Base-by-base conservation (phyloP, 2,113 vertebrate genomes). In the Nothoprocta perdicaria region DNA sequence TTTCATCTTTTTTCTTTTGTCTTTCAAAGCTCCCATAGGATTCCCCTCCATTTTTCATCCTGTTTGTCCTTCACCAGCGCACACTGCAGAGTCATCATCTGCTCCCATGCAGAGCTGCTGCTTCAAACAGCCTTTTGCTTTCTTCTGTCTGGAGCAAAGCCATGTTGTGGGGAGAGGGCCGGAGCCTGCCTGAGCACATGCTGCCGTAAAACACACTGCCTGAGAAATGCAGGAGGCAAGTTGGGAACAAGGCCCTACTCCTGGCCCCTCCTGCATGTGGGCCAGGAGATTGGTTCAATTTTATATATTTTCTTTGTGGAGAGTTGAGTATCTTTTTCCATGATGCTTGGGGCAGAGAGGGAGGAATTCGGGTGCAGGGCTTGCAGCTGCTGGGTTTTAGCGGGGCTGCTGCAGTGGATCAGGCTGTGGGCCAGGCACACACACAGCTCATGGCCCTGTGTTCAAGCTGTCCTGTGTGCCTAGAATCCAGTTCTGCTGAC, bases 31-130 rank as follows among this genome's bases (percentile, higher is more conserved):
- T 88, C 9, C 24, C 31, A 23, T 63, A 52, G 65, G 66, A 80
- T 71, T 66, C 62, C 58, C 74, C 40, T 84, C 41, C 2, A 40
- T 57, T 65, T 55, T 81, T 53, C 17, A 72, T 83, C 48, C 17
- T 50, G 0, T 52, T 85, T 95, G 94, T 84, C 77, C 88, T 95
- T 90, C 60, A 50, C 41, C 55, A 63, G 57, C 78, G 75, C n/a
- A 46, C 50, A 13, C 22, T 90, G 90, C 62, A 0, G 43, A 91
- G 81, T 89, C 94, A 87, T 89, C 87, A 63, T 43, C 50, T 67
- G 57, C 57, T 69, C 23, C 83, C 31, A 8, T 69, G 58, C 80
- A 88, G 94, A 88, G 87, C 31, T 73, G 48, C 52, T 73, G 4
- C 88, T 87, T 85, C n/a, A 88, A n/a, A 95, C 80, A 86, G 26